Evolutionary conservation across 2,888 invertebrate species (phyloP).

Genomic region (Hirudinaria manillensis): DNA sequence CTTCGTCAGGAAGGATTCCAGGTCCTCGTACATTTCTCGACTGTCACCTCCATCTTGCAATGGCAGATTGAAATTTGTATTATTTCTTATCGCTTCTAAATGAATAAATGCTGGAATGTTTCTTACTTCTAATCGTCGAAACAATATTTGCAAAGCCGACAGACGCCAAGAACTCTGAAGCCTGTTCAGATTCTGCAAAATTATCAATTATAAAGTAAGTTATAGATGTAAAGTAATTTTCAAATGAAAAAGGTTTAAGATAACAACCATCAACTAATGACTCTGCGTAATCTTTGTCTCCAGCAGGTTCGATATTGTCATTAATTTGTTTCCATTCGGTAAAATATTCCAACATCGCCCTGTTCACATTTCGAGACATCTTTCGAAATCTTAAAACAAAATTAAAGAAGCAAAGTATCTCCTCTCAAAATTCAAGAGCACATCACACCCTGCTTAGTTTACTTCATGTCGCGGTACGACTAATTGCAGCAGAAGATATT

Average conservation of each 20-base stretch:
- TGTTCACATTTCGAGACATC: conserved; percentile 6
- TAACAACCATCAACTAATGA: conserved; percentile 5
- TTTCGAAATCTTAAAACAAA: neutral
- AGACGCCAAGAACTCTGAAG: conserved; percentile 18
- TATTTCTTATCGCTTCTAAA: too few species aligned
- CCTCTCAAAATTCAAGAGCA: too few species aligned
- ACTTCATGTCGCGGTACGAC: too few species aligned
- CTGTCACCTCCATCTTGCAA: conserved; percentile 11
- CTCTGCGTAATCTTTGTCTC: conserved; percentile 14
- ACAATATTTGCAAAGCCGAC: conserved; percentile 22
- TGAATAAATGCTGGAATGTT: too few species aligned
- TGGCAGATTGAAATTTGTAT: neutral
- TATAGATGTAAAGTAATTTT: neutral
- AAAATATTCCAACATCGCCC: conserved; percentile 3
- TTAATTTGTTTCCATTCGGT: conserved; percentile 15
- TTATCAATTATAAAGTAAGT: neutral
- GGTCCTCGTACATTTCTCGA: conserved; percentile 5
- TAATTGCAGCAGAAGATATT: too few species aligned
- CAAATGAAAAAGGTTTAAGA: neutral
- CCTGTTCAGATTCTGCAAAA: conserved; percentile 15
- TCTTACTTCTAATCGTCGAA: conserved; percentile 6
- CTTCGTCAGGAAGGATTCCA: conserved; percentile 14
- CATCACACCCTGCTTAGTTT: too few species aligned
- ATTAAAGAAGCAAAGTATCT: too few species aligned
- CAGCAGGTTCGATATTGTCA: conserved; percentile 20